Evolutionary conservation across 2,797 vertebrate genomes (phyloP).

Genomic region (Moxostoma hubbsi): DNA sequence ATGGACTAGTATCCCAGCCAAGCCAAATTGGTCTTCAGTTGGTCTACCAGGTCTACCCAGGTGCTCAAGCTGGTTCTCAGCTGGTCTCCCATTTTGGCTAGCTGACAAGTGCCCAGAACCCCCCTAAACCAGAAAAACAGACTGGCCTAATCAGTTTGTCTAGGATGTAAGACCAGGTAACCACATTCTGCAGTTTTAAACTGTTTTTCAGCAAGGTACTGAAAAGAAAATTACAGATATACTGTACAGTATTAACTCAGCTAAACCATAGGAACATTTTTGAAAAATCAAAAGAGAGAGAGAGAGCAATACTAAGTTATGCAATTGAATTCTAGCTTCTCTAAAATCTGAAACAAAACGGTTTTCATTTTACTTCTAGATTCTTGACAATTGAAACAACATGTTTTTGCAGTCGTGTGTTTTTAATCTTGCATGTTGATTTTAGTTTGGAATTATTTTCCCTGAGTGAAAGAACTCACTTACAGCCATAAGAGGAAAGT

Average conservation of each 20-base stretch:
- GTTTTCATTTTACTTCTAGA: not conserved
- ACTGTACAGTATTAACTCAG: not conserved
- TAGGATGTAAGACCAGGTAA: no score
- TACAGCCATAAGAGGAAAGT: constrained; percentile 6
- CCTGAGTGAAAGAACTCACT: constrained; percentile 1
- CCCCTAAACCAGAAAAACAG: no score
- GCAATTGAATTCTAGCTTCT: constrained; percentile 13
- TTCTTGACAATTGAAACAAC: not conserved
- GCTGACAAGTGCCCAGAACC: no score
- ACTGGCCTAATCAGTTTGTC: no score
- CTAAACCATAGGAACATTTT: not conserved
- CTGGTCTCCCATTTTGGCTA: no score
- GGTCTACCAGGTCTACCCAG: no score
- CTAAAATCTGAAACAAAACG: not conserved
- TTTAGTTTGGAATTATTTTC: constrained; percentile 28
- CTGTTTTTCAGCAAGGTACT: no score
- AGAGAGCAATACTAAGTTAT: not conserved
- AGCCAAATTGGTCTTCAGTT: no score
- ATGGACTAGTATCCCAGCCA: no score
- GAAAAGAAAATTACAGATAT: not conserved
- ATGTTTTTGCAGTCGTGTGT: not conserved
- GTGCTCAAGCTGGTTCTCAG: no score
- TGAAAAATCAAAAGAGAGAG: not conserved
- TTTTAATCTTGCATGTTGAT: not conserved
- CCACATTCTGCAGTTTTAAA: no score